These are phyloP conservation scores for Laspeyria flexula DNA, from an alignment of 2,888 invertebrate genomes.

Conservation along the genomic window DNA sequence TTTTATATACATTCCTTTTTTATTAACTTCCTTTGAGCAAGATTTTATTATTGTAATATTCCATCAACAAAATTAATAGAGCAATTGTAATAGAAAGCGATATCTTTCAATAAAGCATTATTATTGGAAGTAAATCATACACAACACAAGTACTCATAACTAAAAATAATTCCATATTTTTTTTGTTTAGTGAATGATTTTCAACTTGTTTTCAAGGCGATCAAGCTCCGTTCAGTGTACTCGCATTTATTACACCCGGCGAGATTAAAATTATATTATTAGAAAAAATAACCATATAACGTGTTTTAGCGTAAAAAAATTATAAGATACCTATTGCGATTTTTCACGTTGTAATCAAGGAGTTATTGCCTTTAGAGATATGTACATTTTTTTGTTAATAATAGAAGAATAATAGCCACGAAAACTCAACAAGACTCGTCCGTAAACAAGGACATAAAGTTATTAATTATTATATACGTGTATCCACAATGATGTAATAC, in stretches of 20 bases:
- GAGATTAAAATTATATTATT: slow-evolving; percentile 53
- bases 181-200: slow-evolving; percentile 54
- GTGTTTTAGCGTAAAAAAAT: slow-evolving; percentile 48
- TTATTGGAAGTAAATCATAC: neutral
- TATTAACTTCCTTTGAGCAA: neutral
- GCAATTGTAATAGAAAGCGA: neutral
- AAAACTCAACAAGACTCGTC: slow-evolving; percentile 5
- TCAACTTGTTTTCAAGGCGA: slow-evolving; percentile 75
- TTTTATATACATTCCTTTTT: slow-evolving; percentile 37
- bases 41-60: neutral
- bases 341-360: slow-evolving; percentile 40
- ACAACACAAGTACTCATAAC: slow-evolving; percentile 12
- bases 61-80: neutral
- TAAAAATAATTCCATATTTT: slow-evolving; percentile 44
- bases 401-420: slow-evolving; percentile 17
- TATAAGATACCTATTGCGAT: slow-evolving; percentile 22
- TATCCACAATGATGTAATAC: neutral
- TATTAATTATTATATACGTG: neutral
- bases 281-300: slow-evolving; percentile 45
- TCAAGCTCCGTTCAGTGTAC: slow-evolving; percentile 78
- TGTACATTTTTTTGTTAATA: slow-evolving; percentile 20
- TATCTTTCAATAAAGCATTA: neutral
- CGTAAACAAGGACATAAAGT: slow-evolving; percentile 1
- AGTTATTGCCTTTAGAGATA: slow-evolving; percentile 24
- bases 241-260: slow-evolving; percentile 61